These are phyloP conservation scores for Shargacucullia verbasci DNA, from an alignment of 2,888 invertebrate genomes.

Conservation along the genomic window DNA sequence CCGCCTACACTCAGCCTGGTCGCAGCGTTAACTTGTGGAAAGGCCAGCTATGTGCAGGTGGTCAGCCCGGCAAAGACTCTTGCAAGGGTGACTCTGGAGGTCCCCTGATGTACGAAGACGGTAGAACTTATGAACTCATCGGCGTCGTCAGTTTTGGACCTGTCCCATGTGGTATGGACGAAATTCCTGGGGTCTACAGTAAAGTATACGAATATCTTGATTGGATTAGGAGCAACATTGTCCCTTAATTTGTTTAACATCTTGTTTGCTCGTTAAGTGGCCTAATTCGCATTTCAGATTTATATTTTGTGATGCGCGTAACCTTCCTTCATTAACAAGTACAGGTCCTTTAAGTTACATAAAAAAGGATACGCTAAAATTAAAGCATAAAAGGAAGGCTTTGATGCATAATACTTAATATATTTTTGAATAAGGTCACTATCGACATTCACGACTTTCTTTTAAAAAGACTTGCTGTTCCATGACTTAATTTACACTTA, in stretches of 20 bases:
- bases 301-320: too few relatives aligned
- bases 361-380: not conserved
- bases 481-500: conserved; percentile 16
- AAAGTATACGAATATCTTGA: conserved; percentile 87
- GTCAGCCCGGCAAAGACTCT: conserved; percentile 64
- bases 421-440: conserved; percentile 27
- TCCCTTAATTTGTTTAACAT: conserved; percentile 29
- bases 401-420: not conserved
- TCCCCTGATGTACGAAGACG: conserved; percentile 86
- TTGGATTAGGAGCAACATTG: conserved; percentile 83
- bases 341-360: not conserved
- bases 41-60: conserved; percentile 43
- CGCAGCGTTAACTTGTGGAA: conserved; percentile 29
- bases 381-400: not conserved
- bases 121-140: conserved; percentile 62
- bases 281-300: conserved; percentile 16
- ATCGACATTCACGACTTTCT: not conserved
- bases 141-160: conserved; percentile 91
- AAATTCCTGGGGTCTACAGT: conserved; percentile 91
- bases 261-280: conserved; percentile 8
- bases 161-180: conserved; percentile 87
- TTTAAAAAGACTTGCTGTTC: conserved; percentile 29
- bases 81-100: conserved; percentile 91
- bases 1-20: conserved; percentile 21
- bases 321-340: not conserved